Evolutionary conservation across 2,888 invertebrate genomes (phyloP), one percentile per base, ranked within the genome.

Genomic region (Cryptocephalus primarius): DNA sequence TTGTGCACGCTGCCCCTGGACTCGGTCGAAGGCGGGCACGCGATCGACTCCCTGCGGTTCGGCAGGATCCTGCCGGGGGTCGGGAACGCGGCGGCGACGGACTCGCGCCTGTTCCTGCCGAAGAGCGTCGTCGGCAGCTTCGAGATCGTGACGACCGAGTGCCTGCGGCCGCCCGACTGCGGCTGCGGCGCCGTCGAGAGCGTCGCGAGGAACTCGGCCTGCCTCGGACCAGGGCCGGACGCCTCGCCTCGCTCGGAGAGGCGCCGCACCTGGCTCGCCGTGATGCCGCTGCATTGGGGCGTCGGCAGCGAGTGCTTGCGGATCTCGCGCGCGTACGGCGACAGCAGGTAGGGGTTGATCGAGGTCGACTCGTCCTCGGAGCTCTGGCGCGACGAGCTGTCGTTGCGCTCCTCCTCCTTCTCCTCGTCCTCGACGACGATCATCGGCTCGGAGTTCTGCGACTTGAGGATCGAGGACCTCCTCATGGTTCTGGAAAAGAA

Each of bases 371-470:
- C 87, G 50, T 83, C 82, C 62, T 85, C 85, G 40, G 85, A 72
- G 58, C 81, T 84, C 55, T 76, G 74, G 10, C 75, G 74, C 2
- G 79, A 79, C 14, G 75, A 74, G 10, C 75, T 75, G 12, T 51
- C 52, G 31, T 53, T 48, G 8, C 48, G 51, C 32, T 51, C 49
- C 34, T 62, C 58, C 38, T 59, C 55, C 36, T 61, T 80, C 56
- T 83, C 83, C 51, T 85, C 85, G 81, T 88, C 88, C 66, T 88
- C 88, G 22, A 88, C 88, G 43, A 89, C 87, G 60, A 88, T 88
- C 55, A 87, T 74, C 8, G 88, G 88, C 67, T 88, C 88, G 49
- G 70, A 71, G 31, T 60, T 65, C 55, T 66, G 70, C 22, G 65
- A 65, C 53, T 63, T 78, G 71, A 82, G 73, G 48, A 74, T 73